These are phyloP conservation scores for Yponomeuta sedellus DNA, from an alignment of 2,888 invertebrate species.

Conservation along the genomic window DNA sequence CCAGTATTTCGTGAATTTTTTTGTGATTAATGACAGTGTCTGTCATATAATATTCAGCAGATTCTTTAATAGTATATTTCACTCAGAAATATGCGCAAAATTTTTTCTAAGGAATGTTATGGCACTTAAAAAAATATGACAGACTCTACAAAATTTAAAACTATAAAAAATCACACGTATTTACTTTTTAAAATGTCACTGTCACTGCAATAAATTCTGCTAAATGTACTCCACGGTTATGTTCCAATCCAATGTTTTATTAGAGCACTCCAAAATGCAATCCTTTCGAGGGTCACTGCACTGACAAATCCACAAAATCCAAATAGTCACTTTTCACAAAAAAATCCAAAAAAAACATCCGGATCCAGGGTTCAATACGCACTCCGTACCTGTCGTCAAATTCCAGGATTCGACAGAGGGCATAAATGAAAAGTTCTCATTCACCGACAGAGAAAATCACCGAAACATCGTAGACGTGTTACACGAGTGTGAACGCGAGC, in stretches of 20 bases:
- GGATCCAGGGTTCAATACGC: slow-evolving; percentile 59
- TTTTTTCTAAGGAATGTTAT: not conserved
- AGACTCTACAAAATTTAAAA: not conserved
- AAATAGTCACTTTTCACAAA: slow-evolving; percentile 62
- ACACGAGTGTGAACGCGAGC: slow-evolving; percentile 72
- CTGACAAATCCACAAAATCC: slow-evolving; percentile 53
- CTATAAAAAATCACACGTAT: slow-evolving; percentile 35
- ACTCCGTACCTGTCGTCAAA: slow-evolving; percentile 79
- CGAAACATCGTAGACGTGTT: slow-evolving; percentile 75
- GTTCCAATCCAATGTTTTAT: slow-evolving; percentile 50
- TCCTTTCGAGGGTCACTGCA: slow-evolving; percentile 67
- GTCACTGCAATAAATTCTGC: slow-evolving; percentile 39
- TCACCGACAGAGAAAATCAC: slow-evolving; percentile 66
- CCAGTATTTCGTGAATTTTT: not conserved
- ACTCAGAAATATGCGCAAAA: not conserved
- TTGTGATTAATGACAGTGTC: not conserved
- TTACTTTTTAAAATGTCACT: slow-evolving; percentile 42
- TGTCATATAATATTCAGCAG: slow-evolving; percentile 24
- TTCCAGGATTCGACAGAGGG: slow-evolving; percentile 80
- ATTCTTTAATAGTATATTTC: not conserved
- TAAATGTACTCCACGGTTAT: slow-evolving; percentile 40
- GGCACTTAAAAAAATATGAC: not conserved
- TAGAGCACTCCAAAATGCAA: slow-evolving; percentile 47
- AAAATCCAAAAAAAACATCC: slow-evolving; percentile 51
- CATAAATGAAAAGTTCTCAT: slow-evolving; percentile 68